Base-by-base conservation (phyloP, 2,888 invertebrate genomes). In the Calephelis perditalis region DNA sequence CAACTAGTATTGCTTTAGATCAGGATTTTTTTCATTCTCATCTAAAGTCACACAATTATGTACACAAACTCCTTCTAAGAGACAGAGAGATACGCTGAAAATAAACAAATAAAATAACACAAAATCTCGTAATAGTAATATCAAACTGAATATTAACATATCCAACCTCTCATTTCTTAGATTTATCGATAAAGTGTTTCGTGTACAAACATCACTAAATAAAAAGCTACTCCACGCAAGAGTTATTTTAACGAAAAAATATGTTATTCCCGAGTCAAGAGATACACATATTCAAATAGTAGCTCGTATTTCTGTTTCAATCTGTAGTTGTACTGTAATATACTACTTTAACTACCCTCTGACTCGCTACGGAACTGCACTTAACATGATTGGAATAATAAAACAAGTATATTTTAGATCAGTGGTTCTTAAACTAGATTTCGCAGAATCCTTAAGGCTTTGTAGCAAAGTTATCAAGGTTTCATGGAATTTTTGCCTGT, bases 331-430 rank as follows among this genome's bases (percentile, higher is more conserved):
- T 49, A 26, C 26, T 26, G 26, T 26, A 49, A 49, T 49, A 49
- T 49, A 26, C 49, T 10, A 49, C 26, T 15, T 49, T 49, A 49
- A 49, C 49, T 26, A 49, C 26, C 15, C 49, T 49, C 15, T 49
- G 9, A 26, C 10, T 49, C 10, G 26, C 49, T 26, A 9, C 26
- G 10, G 1, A 26, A 26, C 35, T 49, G 49, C 49, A 9, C 35
- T 49, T 10, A 49, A 9, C 15, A 49, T 40, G 26, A 26, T 49
- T 49, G 49, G 26, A 49, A 49, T 49, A 49, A 26, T 46, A 46
- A 49, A 49, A 49, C 10, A 3, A 49, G 49, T 10, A 26, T 49
- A 10, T 49, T 26, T 49, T 11, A 35, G 26, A 49, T 49, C 7
- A 15, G 8, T 7, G 15, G 5, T 47, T 15, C 7, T 6, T 47